Conservation (phyloP, 2,888 invertebrate genomes). For the Polymixis lichenea region DNA sequence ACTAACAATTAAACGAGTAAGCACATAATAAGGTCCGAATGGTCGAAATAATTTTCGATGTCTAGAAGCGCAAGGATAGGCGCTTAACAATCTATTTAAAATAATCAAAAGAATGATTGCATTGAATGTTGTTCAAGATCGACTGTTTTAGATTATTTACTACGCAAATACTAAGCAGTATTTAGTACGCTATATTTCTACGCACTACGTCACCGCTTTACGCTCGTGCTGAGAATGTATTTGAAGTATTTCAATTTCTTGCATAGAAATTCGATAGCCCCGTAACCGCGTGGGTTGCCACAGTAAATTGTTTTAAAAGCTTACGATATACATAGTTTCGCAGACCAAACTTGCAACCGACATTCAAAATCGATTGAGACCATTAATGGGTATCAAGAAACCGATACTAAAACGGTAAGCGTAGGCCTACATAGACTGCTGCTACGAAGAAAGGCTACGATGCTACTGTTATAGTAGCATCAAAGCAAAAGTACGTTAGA, state of each 20-base stretch:
- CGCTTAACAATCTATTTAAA: background rate
- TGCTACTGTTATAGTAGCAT: background rate
- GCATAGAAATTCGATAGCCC: background rate
- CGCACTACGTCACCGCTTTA: background rate
- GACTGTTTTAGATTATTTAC: background rate
- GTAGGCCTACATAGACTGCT: background rate
- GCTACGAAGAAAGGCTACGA: conserved; percentile 4
- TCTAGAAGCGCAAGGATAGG: too few relatives aligned
- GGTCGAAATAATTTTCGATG: background rate
- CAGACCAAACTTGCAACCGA: background rate
- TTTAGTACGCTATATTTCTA: background rate
- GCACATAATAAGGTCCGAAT: background rate
- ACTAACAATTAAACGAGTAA: background rate
- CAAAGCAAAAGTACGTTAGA: too few relatives aligned
- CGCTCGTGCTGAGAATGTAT: background rate
- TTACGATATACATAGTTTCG: conserved; percentile 1
- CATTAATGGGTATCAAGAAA: background rate
- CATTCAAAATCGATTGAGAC: conserved; percentile 14
- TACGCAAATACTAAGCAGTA: background rate
- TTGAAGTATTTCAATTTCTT: conserved; percentile 3
- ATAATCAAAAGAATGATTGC: too few relatives aligned
- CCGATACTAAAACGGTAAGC: background rate
- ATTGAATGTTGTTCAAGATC: too few relatives aligned
- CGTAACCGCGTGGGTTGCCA: background rate
- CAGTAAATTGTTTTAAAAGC: background rate